Base-by-base conservation (phyloP, 2,113 vertebrate genomes). In the Phrynosoma blainvillii region DNA sequence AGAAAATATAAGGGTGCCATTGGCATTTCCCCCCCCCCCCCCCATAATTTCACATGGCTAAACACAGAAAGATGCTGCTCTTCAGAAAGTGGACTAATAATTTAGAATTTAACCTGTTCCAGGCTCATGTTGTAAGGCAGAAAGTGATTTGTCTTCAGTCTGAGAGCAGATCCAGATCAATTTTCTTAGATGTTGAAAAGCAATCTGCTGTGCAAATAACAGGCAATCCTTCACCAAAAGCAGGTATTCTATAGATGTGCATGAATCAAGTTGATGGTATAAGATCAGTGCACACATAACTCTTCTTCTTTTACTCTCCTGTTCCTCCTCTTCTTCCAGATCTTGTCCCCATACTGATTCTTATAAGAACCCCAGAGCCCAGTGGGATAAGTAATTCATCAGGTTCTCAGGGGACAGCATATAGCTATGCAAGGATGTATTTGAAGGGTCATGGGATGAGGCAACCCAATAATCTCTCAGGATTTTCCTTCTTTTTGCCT, bases 111-210 rank as follows among this genome's bases (percentile, higher is more conserved):
- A 36, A 36, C 36, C 88, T 89, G 74, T 73, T 91, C 85, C 68
- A 71, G 80, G 84, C 78, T 93, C 75, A 52, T 10, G 32, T 79
- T 84, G 85, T 36, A 82, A 88, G 86, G 42, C 20, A 91, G 85
- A 89, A 91, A 88, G 85, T 73, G 73, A 91, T 93, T 93, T 93
- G 87, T 84, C 80, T 89, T 84, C 93, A 79, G 78, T 88, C 85
- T 89, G 89, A 93, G 89, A 71, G 62, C 79, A 87, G 82, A 89
- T 88, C 62, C 89, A 82, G 87, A 81, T 93, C 18, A 0, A 93
- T 94, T 92, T 92, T 68, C 78, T 32, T 84, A 68, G 73, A 89
- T 27, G 9, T 82, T 62, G 65, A 70, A 92, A 78, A 92, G 71
- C 77, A 25, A 89, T 92, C 91, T 92, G 68, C 74, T 86, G 66